Conservation (phyloP, 2,797 vertebrate genomes). For the Helostoma temminkii region DNA sequence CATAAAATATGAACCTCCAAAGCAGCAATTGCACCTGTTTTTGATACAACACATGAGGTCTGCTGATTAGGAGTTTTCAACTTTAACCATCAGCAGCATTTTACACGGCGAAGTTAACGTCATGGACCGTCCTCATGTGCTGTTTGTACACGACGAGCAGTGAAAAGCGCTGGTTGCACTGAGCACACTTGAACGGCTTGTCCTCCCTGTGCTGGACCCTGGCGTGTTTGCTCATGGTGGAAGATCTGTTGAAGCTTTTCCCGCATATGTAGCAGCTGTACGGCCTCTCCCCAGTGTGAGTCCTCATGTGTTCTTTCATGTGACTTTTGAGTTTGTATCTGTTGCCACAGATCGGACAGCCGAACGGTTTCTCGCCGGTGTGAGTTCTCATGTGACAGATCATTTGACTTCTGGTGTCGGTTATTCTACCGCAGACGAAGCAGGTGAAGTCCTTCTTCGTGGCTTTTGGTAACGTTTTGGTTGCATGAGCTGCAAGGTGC, state of each 20-base stretch:
- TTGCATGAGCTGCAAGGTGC: conserved; percentile 7
- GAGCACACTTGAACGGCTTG: conserved; percentile 16
- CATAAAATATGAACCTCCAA: too few species aligned
- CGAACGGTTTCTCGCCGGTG: not conserved
- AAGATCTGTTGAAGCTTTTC: conserved; percentile 37
- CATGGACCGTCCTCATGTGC: conserved; percentile 22
- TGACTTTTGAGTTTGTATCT: conserved; percentile 31
- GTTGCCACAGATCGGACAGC: conserved; percentile 20
- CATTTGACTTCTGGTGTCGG: conserved; percentile 7
- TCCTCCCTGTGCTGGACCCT: conserved; percentile 20
- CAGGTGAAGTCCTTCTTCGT: not conserved
- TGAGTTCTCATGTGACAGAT: conserved; percentile 25
- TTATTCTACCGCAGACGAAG: not conserved
- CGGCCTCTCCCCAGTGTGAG: conserved; percentile 43
- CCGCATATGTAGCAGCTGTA: conserved; percentile 41
- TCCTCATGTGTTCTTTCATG: conserved; percentile 30
- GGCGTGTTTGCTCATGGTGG: conserved; percentile 7
- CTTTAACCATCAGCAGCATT: not conserved
- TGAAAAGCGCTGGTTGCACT: conserved; percentile 26
- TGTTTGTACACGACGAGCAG: conserved; percentile 7
- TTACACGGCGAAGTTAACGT: not conserved
- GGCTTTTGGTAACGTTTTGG: not conserved
- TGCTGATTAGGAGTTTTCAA: too few species aligned
- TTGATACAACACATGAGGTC: too few species aligned
- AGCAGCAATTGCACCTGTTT: too few species aligned